A percentile compares a stretch with the other conserved stretches of the same genome.
Conservation (phyloP, 2,888 invertebrate genomes). For the Poecilus cupreus region DNA sequence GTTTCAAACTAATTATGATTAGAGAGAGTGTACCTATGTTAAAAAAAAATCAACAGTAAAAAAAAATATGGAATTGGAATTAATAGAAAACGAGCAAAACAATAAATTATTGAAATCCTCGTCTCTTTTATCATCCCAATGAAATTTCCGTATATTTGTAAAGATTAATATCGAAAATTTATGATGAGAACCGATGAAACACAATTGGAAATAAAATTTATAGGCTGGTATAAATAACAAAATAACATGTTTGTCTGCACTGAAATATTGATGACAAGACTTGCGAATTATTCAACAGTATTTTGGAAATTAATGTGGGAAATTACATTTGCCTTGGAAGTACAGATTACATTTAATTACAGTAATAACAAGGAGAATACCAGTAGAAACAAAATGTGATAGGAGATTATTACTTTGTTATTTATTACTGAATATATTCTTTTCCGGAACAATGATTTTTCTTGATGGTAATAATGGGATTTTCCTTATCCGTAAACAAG, state of each 20-base stretch:
- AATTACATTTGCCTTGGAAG: slow-evolving; percentile 9
- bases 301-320: slow-evolving; percentile 8
- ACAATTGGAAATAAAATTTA: slow-evolving; percentile 8
- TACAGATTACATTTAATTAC: slow-evolving; percentile 3
- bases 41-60: too few relatives aligned
- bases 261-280: neutral
- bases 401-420: neutral
- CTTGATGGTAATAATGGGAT: neutral
- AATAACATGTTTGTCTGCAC: neutral
- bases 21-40: too few relatives aligned
- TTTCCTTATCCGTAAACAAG: neutral
- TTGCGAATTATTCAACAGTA: slow-evolving; percentile 12
- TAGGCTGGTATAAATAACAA: slow-evolving; percentile 4
- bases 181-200: slow-evolving; percentile 10
- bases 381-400: neutral
- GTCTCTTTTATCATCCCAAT: neutral
- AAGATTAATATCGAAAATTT: slow-evolving; percentile 28
- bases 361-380: neutral
- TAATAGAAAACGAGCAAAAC: neutral
- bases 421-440: neutral
- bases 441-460: slow-evolving; percentile 1
- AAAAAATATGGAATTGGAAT: neutral
- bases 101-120: neutral
- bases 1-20: too few relatives aligned
- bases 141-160: slow-evolving; percentile 8